Evolutionary conservation across 2,797 vertebrate genomes (phyloP).

Genomic region (Acanthurus leucopareius): DNA sequence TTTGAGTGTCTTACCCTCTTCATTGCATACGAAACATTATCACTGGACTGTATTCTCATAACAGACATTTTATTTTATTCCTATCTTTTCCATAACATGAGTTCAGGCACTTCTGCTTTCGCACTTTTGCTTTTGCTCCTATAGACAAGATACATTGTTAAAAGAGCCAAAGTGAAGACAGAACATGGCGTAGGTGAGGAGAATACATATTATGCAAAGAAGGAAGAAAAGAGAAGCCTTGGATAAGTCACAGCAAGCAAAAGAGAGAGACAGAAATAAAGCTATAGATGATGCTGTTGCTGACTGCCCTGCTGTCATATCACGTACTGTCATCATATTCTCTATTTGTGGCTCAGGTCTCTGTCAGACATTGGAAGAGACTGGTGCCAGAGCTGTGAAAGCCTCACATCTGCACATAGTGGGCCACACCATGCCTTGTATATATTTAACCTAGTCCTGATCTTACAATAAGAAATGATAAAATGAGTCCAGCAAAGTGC

Average conservation of each 20-base stretch:
- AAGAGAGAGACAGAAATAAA: slow-evolving; percentile 8
- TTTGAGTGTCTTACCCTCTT: slow-evolving; percentile 4
- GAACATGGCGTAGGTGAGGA: background rate
- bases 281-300: background rate
- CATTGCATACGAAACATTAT: slow-evolving; percentile 40
- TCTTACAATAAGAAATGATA: background rate
- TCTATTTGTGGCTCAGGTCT: slow-evolving; percentile 10
- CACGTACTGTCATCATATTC: slow-evolving; percentile 8
- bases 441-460: slow-evolving; percentile 8
- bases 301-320: slow-evolving; percentile 10
- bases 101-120: background rate
- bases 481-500: background rate
- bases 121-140: background rate
- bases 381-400: slow-evolving; percentile 7
- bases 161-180: background rate
- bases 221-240: background rate
- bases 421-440: background rate
- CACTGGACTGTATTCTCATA: slow-evolving; percentile 26
- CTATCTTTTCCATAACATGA: background rate
- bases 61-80: background rate
- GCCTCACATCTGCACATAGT: background rate
- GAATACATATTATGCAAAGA: slow-evolving; percentile 20
- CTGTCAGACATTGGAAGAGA: background rate
- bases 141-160: background rate
- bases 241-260: background rate